Conservation (phyloP, 2,797 vertebrate species). For the Sus cebifrons region DNA sequence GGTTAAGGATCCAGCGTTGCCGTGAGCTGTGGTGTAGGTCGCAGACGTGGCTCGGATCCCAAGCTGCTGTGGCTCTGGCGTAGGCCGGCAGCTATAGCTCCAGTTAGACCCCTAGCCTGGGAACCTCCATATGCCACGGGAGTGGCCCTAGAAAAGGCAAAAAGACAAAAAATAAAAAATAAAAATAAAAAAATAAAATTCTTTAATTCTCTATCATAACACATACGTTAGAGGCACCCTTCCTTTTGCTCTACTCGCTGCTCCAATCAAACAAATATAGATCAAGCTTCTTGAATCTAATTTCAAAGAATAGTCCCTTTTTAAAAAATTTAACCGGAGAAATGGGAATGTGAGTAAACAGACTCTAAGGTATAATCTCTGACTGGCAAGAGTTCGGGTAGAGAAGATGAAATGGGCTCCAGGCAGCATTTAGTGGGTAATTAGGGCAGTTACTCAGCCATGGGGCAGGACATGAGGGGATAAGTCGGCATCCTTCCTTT, state of each 20-base stretch:
- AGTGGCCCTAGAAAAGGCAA: too few species aligned
- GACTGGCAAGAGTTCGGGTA: background rate
- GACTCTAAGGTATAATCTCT: background rate
- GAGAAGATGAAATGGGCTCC: background rate
- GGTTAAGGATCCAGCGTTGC: too few species aligned
- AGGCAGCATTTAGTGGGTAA: background rate
- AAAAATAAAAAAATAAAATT: background rate
- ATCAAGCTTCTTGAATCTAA: conserved; percentile 18
- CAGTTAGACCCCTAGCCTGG: too few species aligned
- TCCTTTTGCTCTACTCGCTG: conserved; percentile 36
- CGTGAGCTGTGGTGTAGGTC: too few species aligned
- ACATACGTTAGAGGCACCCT: background rate
- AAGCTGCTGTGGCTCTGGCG: too few species aligned
- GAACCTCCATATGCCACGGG: too few species aligned
- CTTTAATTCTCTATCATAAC: conserved; percentile 3
- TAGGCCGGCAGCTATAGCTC: too few species aligned
- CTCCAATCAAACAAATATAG: background rate
- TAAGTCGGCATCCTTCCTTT: background rate
- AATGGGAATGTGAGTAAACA: background rate
- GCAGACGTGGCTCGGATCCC: too few species aligned
- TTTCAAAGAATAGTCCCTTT: background rate
- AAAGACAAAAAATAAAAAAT: too few species aligned
- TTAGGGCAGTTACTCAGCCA: background rate
- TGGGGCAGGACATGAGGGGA: background rate
- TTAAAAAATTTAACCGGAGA: conserved; percentile 7